These are phyloP conservation scores for Drepanosiphum platanoidis DNA, from an alignment of 2,888 invertebrate genomes.

Conservation along the genomic window DNA sequence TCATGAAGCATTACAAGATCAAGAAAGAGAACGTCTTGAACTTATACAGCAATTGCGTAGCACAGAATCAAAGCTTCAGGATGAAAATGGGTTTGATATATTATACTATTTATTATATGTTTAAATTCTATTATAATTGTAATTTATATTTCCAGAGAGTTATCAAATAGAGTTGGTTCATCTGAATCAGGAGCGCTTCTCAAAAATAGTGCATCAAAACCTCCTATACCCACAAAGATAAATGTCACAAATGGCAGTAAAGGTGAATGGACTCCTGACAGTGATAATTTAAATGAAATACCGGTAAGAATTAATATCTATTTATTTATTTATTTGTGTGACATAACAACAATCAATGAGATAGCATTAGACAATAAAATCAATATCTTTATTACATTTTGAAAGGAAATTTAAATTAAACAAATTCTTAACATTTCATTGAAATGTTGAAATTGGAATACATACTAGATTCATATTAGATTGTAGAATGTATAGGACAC, in stretches of 20 bases:
- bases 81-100: conserved; percentile 61
- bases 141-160: conserved; percentile 28
- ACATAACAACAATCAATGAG: background rate
- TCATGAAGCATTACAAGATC: conserved; percentile 65
- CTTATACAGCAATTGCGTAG: conserved; percentile 62
- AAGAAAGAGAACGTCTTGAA: conserved; percentile 62
- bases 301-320: conserved; percentile 27
- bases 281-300: conserved; percentile 34
- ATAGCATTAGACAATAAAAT: too few relatives aligned
- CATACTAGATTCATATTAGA: too few relatives aligned
- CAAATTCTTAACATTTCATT: too few relatives aligned
- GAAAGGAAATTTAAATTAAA: too few relatives aligned
- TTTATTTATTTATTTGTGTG: background rate
- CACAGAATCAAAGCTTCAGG: conserved; percentile 62
- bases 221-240: conserved; percentile 45
- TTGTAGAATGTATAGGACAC: too few relatives aligned
- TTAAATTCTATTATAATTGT: background rate
- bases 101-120: background rate
- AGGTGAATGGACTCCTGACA: conserved; percentile 21
- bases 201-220: conserved; percentile 41
- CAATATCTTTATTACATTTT: too few relatives aligned
- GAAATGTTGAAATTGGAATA: too few relatives aligned
- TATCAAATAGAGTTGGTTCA: background rate
- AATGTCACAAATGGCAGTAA: conserved; percentile 48
- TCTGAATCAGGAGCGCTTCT: background rate